These are phyloP conservation scores for Phoxinus phoxinus DNA, from an alignment of 2,113 vertebrate species.

Conservation along the genomic window DNA sequence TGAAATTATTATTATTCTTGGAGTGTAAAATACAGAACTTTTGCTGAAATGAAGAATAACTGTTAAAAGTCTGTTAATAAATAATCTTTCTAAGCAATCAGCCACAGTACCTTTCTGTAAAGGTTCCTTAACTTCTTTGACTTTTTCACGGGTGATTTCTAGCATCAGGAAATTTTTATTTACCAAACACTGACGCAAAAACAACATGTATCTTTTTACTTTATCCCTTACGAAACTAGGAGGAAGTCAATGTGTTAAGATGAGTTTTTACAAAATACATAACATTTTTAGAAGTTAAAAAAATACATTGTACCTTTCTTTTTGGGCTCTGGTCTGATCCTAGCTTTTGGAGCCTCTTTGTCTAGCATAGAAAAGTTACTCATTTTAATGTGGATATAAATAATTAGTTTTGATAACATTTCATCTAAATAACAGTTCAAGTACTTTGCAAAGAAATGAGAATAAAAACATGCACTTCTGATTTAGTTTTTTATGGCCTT, in stretches of 20 bases:
- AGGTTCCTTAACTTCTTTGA: conserved; percentile 40
- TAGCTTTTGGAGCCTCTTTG: conserved; percentile 46
- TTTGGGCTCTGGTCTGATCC: conserved; percentile 30
- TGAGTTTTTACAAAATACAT: neutral
- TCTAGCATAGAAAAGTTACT: conserved; percentile 31
- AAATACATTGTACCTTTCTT: conserved; percentile 49
- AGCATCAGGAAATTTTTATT: conserved; percentile 7
- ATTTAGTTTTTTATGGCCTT: neutral
- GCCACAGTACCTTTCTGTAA: conserved; percentile 32
- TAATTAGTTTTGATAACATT: neutral
- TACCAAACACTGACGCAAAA: neutral
- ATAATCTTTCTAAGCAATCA: neutral
- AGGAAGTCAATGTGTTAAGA: neutral
- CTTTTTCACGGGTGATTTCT: conserved; percentile 44
- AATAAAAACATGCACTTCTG: neutral
- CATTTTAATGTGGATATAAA: neutral
- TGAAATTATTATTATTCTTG: neutral
- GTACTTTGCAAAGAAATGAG: neutral
- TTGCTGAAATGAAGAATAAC: neutral
- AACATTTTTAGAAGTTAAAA: neutral
- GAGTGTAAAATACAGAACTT: neutral
- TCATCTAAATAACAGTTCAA: neutral
- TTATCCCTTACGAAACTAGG: neutral
- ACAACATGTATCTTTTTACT: neutral
- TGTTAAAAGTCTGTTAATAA: conserved; percentile 7